Evolutionary conservation across 2,888 invertebrate species (phyloP).

Genomic region (Phaonia tiefii): DNA sequence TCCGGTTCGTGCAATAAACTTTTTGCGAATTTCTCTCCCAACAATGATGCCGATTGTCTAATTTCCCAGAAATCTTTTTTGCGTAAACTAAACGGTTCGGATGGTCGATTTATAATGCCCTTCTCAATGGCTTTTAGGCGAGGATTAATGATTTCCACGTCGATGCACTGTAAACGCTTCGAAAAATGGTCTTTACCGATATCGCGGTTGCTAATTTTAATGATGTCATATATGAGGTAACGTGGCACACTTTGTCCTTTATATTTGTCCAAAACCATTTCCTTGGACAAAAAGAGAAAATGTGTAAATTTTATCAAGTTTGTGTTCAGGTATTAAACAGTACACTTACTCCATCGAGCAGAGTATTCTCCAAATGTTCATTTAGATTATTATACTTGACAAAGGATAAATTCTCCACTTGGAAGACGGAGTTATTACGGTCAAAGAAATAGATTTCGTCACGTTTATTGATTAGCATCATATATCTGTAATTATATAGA

Average conservation of each 20-base stretch:
- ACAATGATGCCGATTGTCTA: conserved; percentile 85
- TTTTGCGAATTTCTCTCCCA: conserved; percentile 92
- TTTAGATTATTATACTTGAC: conserved; percentile 87
- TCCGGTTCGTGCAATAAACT: conserved; percentile 96
- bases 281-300: conserved; percentile 82
- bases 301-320: conserved; percentile 56
- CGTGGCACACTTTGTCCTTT: conserved; percentile 89
- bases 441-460: conserved; percentile 96
- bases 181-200: conserved; percentile 90
- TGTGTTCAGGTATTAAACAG: neutral
- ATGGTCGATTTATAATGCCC: conserved; percentile 87
- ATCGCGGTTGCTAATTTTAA: conserved; percentile 88
- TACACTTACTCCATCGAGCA: conserved; percentile 93
- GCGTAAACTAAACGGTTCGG: conserved; percentile 95
- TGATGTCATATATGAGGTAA: conserved; percentile 96
- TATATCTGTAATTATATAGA: conserved; percentile 90
- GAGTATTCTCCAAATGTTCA: conserved; percentile 88
- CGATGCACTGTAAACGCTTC: conserved; percentile 88
- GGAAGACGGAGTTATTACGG: conserved; percentile 95
- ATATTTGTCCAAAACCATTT: conserved; percentile 97
- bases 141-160: conserved; percentile 84
- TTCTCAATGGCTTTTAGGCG: conserved; percentile 88
- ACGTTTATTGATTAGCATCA: conserved; percentile 96
- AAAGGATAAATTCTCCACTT: conserved; percentile 90
- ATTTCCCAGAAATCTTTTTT: conserved; percentile 96